Evolutionary conservation across 2,797 vertebrate genomes (phyloP), one percentile per base, ranked within the genome.

Genomic region (Fringilla coelebs): DNA sequence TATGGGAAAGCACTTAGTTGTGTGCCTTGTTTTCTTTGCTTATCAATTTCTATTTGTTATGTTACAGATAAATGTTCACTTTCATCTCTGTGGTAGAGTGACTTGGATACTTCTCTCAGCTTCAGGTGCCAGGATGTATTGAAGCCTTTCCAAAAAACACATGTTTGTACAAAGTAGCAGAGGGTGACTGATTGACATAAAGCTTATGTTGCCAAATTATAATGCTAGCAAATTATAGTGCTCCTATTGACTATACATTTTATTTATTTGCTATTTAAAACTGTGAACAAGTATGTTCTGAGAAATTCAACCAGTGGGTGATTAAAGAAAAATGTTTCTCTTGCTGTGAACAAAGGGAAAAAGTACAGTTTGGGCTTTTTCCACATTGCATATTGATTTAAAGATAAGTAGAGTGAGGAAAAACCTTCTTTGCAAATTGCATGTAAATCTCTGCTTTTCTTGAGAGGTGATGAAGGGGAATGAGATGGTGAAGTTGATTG

Each of bases 11-110:
- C 48, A 54, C 72, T 92, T 87, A 87, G 38, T 34, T 76, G 21
- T 67, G 21, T 87, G 45, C 62, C 62, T 91, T 91, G 24, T 86
- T 91, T 94, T 86, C 45, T 85, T 34, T 76, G n/a, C 75, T 95
- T 41, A n/a, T 65, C 60, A 91, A 29, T 84, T 82, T 94, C 77
- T 77, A 52, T 93, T 92, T 94, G 40, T 85, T 91, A 43, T 75
- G 34, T 78, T 89, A 84, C 24, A 91, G 68, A 91, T 34, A 62
- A 90, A 74, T 85, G 26, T 74, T 96, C 66, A 31, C 75, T 93
- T 97, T 95, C 62, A 72, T 93, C 89, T 96, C 88, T 85, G 51
- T 77, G 41, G 52, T 73, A 85, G 45, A 90, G 28, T 55, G 65
- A 79, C 68, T 96, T 94, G 90, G 80, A 90, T 75, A 79, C 60